These are phyloP conservation scores for Cheilosia urbana DNA, from an alignment of 2,888 invertebrate species.

Conservation along the genomic window DNA sequence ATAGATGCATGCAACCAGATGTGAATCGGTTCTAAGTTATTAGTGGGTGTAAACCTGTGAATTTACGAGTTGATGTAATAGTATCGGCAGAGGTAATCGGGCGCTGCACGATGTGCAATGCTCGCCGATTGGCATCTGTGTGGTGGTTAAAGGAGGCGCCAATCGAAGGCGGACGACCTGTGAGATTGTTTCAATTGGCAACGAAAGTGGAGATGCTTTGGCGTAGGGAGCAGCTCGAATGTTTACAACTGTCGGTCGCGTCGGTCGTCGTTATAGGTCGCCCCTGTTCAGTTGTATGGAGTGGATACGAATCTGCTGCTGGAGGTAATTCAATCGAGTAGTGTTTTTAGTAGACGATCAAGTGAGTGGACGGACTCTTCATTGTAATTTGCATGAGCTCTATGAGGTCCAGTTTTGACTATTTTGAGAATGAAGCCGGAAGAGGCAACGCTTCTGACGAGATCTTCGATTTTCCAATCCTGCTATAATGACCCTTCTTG, in stretches of 20 bases:
- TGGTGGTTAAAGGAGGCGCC: conserved; percentile 69
- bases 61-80: conserved; percentile 73
- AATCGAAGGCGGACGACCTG: conserved; percentile 52
- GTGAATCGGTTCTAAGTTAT: conserved; percentile 72
- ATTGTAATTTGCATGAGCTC: too few relatives aligned
- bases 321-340: neutral
- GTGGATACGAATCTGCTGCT: neutral
- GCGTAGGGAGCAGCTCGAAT: neutral
- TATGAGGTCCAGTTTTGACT: too few relatives aligned
- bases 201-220: conserved; percentile 2
- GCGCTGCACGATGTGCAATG: conserved; percentile 67
- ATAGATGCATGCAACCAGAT: conserved; percentile 75
- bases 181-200: conserved; percentile 56
- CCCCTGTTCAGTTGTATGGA: neutral
- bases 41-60: conserved; percentile 74
- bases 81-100: conserved; percentile 68
- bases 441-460: too few relatives aligned
- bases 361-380: too few relatives aligned
- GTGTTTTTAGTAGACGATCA: neutral
- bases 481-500: too few relatives aligned
- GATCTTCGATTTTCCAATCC: too few relatives aligned
- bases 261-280: neutral
- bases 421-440: too few relatives aligned
- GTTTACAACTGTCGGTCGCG: neutral
- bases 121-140: conserved; percentile 61